phyloP scores from a whole-genome alignment of 2,113 vertebrate genomes.

The Istiophorus platypterus region DNA sequence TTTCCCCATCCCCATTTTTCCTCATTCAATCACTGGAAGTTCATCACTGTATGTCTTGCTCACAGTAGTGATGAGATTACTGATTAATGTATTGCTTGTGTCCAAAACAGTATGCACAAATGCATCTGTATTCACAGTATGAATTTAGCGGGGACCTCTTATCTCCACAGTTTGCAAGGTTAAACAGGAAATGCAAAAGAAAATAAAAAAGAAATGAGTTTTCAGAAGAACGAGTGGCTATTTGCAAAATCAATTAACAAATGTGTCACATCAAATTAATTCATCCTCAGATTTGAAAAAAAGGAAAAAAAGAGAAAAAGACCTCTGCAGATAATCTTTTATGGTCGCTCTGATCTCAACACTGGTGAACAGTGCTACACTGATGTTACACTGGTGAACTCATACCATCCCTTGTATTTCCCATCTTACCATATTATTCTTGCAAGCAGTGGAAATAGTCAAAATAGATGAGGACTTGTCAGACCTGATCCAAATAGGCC shows the following conservation, averaged over 20 bases:
- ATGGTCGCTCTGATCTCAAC: neutral
- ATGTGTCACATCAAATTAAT: slow-evolving; percentile 34
- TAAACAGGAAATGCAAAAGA: slow-evolving; percentile 24
- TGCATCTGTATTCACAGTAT: too few species aligned
- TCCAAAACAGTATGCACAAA: neutral
- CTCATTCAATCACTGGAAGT: neutral
- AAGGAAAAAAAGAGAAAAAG: neutral
- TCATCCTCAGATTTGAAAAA: neutral
- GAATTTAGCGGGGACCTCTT: neutral
- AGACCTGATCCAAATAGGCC: slow-evolving; percentile 60
- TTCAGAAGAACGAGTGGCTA: slow-evolving; percentile 17
- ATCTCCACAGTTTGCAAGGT: slow-evolving; percentile 16
- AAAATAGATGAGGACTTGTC: slow-evolving; percentile 54
- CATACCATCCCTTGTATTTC: neutral
- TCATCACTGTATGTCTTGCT: neutral
- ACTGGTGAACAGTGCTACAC: neutral
- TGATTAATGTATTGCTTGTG: neutral
- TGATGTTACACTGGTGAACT: slow-evolving; percentile 28
- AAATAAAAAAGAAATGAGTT: slow-evolving; percentile 25
- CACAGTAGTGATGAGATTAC: neutral
- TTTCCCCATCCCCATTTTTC: neutral
- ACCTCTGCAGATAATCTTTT: neutral
- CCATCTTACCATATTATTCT: slow-evolving; percentile 24
- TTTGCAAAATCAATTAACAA: slow-evolving; percentile 46
- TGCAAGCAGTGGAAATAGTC: slow-evolving; percentile 18